These are phyloP conservation scores for Pardalotus punctatus DNA, from an alignment of 2,113 vertebrate genomes.

Conservation along the genomic window DNA sequence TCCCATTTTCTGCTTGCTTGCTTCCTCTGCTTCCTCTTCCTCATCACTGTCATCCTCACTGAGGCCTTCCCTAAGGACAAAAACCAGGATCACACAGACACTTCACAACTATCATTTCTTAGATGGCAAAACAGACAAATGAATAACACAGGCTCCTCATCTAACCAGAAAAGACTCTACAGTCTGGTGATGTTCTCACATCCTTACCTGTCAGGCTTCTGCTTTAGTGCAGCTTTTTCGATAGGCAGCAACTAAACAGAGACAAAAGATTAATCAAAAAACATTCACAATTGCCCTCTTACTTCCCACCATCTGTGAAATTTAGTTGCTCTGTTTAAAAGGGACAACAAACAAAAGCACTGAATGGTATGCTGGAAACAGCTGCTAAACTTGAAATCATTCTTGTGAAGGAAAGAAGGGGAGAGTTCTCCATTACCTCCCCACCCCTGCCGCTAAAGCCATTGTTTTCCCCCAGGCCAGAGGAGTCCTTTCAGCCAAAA, in stretches of 20 bases:
- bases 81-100: neutral
- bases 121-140: neutral
- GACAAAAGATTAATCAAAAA: neutral
- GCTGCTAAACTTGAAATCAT: neutral
- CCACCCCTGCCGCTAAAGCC: neutral
- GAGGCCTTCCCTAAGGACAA: conserved; percentile 28
- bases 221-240: conserved; percentile 86
- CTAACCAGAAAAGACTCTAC: neutral
- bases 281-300: neutral
- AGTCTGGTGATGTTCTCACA: neutral
- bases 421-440: neutral
- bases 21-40: neutral
- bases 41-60: conserved; percentile 72
- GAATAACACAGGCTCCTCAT: neutral
- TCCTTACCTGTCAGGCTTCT: conserved; percentile 72
- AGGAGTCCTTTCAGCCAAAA: neutral
- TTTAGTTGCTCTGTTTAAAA: neutral
- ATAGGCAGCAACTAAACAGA: conserved; percentile 88
- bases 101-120: neutral
- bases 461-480: fast-evolving
- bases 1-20: neutral
- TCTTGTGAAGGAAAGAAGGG: neutral
- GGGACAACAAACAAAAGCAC: neutral
- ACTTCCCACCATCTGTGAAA: neutral
- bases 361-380: fast-evolving